Percentiles rank a stretch among this genome's conserved stretches.
These are phyloP conservation scores for Tribolium castaneum DNA, from an alignment of 1,140 invertebrate species.

Conservation along the genomic window DNA sequence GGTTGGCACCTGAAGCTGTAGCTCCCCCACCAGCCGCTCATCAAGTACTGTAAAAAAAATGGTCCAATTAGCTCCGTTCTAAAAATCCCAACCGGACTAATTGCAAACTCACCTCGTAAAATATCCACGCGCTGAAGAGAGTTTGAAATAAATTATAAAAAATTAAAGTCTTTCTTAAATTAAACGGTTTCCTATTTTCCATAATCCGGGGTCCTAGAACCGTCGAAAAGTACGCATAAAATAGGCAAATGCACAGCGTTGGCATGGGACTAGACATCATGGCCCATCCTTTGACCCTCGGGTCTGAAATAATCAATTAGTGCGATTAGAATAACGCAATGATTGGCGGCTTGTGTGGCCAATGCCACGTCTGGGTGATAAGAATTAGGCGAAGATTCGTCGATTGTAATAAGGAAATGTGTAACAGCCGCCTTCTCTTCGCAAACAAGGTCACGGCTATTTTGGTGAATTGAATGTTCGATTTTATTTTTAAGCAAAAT, in stretches of 20 bases:
- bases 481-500: slow-evolving; percentile 20
- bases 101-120: slow-evolving; percentile 80
- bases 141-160: slow-evolving; percentile 92
- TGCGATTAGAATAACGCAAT: background rate
- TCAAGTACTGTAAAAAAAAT: slow-evolving; percentile 78
- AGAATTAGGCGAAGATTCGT: slow-evolving; percentile 9
- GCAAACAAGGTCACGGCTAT: slow-evolving; percentile 1
- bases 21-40: slow-evolving; percentile 86
- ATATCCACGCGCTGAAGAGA: slow-evolving; percentile 91
- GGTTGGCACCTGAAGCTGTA: slow-evolving; percentile 95
- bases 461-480: slow-evolving; percentile 6
- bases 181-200: slow-evolving; percentile 90
- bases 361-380: background rate
- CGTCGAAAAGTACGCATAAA: slow-evolving; percentile 87
- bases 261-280: slow-evolving; percentile 93
- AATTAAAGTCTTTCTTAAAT: slow-evolving; percentile 84
- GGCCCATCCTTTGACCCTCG: slow-evolving; percentile 88
- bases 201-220: slow-evolving; percentile 87
- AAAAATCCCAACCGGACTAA: background rate
- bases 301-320: slow-evolving; percentile 74
- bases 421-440: background rate
- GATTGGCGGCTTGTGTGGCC: background rate
- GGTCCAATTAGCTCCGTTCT: slow-evolving; percentile 7
- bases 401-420: background rate
- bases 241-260: slow-evolving; percentile 84